Evolutionary conservation across 2,113 vertebrate species (phyloP).

Genomic region (Ramphastos sulfuratus): DNA sequence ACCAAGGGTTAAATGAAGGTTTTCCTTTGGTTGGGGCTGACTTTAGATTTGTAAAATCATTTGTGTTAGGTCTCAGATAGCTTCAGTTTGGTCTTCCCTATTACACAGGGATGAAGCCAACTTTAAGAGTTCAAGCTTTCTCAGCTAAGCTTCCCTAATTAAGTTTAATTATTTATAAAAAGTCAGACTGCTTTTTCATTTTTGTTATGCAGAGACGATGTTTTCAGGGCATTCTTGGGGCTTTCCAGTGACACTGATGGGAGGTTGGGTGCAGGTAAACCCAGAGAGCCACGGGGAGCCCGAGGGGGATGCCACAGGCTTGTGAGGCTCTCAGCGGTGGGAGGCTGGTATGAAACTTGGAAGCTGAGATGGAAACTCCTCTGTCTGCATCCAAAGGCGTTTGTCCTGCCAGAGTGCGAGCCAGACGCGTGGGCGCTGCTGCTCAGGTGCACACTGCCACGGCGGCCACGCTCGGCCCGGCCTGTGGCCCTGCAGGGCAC

Average conservation of each 20-base stretch:
- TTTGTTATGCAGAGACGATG: background rate
- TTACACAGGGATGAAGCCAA: background rate
- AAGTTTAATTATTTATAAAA: background rate
- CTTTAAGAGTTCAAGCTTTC: background rate
- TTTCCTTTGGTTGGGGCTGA: background rate
- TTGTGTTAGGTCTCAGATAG: background rate
- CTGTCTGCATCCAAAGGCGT: background rate
- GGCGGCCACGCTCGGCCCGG: background rate
- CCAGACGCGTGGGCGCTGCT: background rate
- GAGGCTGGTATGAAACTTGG: background rate
- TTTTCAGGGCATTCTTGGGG: background rate
- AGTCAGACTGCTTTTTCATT: background rate
- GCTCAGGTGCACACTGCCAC: too few species aligned
- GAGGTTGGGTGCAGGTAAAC: background rate
- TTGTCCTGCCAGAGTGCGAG: background rate
- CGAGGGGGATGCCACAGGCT: background rate
- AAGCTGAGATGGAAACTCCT: background rate
- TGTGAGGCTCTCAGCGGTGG: background rate
- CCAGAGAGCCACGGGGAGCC: background rate
- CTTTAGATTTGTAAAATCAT: background rate
- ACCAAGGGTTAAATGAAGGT: background rate
- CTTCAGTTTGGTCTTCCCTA: background rate
- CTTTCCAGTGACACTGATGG: background rate
- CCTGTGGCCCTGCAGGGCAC: background rate
- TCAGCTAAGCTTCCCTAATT: background rate